Evolutionary conservation across 2,113 vertebrate genomes (phyloP).

Genomic region (Cacatua alba): DNA sequence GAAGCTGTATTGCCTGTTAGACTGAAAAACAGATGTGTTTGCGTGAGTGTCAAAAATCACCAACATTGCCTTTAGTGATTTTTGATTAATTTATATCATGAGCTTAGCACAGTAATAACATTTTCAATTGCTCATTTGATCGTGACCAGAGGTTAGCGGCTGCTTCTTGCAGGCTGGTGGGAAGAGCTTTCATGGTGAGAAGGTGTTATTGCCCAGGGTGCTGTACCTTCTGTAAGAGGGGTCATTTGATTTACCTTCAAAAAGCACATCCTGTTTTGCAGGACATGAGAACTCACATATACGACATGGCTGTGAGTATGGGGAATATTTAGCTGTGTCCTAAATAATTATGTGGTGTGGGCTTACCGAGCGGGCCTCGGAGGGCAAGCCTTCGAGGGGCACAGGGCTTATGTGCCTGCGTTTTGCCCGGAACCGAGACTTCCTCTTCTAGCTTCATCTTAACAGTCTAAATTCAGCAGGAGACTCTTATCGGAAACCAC

Average conservation of each 20-base stretch:
- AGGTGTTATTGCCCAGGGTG: accelerated
- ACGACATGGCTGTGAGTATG: not conserved
- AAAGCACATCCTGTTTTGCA: not conserved
- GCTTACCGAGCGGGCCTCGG: not conserved
- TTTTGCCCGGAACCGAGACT: not conserved
- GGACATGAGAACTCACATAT: not conserved
- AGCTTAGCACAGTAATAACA: not conserved
- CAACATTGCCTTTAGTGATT: not conserved
- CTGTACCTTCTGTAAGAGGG: not conserved
- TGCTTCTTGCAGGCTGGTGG: not conserved
- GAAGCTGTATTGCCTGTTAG: not conserved
- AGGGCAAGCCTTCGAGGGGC: not conserved
- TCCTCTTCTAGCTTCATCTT: not conserved
- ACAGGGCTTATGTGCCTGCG: not conserved
- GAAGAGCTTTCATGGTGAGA: not conserved
- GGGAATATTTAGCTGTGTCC: not conserved
- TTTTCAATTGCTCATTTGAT: not conserved
- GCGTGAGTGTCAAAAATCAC: not conserved
- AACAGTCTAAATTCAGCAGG: accelerated
- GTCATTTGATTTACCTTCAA: not conserved
- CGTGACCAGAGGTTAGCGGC: not conserved
- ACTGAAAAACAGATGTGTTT: not conserved
- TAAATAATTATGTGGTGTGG: accelerated
- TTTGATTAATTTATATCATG: not conserved
- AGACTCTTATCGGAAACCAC: accelerated